Base-by-base conservation (phyloP, 2,113 vertebrate genomes). In the Pholis gunnellus region DNA sequence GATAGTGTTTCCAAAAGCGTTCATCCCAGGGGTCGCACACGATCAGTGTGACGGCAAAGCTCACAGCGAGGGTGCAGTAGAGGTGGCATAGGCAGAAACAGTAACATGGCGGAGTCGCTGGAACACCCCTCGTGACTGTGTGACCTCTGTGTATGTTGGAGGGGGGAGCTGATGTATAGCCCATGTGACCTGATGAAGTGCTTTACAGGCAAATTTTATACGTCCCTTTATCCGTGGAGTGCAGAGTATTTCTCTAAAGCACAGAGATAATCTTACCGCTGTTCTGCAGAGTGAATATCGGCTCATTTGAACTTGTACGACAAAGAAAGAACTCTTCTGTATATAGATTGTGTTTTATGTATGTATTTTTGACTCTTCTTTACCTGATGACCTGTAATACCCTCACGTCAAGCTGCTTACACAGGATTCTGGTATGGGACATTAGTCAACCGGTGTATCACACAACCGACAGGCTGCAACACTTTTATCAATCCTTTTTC, bases 21-120 rank as follows among this genome's bases (percentile, higher is more conserved):
- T 61, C 20, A 5, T 86, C 89, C 77, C 79, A 56, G 64, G 65
- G 75, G 81, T 71, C 8, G 9, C 52, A 54, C 69, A 78, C 75
- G 48, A 42, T 66, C 76, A 15, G 38, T 0, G 65, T 87, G 89
- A 91, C 66, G 79, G 89, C 82, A 86, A 63, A 76, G 79, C 76
- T 64, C 54, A 72, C 52, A 70, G 67, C 60, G 44, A 14, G 20
- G 64, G 65, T 25, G 70, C 38, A 52, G 76, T 25, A 40, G 52
- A 50, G 44, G 38, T 18, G 75, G 72, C 6, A 73, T 75, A 63
- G 57, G 81, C 86, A 72, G 60, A 82, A 84, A 85, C 46, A 36
- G 18, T 15, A 15, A 67, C 72, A 11, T 56, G 31, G 31, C 56
- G 60, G 65, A 63, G 68, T 56, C 11, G 2, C 17, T 31, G 48